Evolutionary conservation across 2,113 vertebrate genomes (phyloP).

Genomic region (Genyomyrus donnyi): DNA sequence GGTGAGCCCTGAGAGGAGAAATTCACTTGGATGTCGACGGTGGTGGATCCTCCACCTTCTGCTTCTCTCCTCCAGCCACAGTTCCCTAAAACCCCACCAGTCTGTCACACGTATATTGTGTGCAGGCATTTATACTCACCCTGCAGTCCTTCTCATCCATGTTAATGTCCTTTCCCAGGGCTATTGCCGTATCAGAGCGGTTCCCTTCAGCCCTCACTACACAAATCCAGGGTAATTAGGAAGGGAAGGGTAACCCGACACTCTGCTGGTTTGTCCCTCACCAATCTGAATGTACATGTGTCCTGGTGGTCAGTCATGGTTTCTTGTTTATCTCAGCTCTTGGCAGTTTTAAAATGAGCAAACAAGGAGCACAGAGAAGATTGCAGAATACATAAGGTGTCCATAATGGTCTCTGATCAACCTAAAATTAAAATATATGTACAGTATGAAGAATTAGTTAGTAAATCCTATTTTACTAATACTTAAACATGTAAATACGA

Average conservation of each 20-base stretch:
- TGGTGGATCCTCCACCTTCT: conserved; percentile 10
- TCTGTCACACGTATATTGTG: conserved; percentile 58
- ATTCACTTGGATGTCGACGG: background rate
- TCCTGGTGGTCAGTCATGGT: background rate
- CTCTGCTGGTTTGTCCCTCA: conserved; percentile 32
- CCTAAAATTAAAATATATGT: background rate
- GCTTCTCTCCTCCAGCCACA: conserved; percentile 29
- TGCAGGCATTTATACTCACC: conserved; percentile 88
- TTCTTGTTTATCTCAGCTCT: background rate
- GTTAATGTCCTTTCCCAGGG: conserved; percentile 68
- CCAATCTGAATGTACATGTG: conserved; percentile 20
- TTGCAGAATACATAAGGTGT: background rate
- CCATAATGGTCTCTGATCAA: background rate
- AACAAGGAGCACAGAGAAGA: background rate
- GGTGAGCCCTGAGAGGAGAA: background rate
- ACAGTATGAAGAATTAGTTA: background rate
- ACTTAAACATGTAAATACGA: background rate
- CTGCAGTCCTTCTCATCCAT: conserved; percentile 54
- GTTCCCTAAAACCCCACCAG: conserved; percentile 36
- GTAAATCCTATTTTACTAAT: background rate
- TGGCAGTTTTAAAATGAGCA: background rate
- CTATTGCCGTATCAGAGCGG: conserved; percentile 57
- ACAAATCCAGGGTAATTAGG: conserved; percentile 49
- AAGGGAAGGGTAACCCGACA: conserved; percentile 60
- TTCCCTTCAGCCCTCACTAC: conserved; percentile 51